phyloP scores from a whole-genome alignment of 2,113 vertebrate genomes.

The Apteryx mantelli region DNA sequence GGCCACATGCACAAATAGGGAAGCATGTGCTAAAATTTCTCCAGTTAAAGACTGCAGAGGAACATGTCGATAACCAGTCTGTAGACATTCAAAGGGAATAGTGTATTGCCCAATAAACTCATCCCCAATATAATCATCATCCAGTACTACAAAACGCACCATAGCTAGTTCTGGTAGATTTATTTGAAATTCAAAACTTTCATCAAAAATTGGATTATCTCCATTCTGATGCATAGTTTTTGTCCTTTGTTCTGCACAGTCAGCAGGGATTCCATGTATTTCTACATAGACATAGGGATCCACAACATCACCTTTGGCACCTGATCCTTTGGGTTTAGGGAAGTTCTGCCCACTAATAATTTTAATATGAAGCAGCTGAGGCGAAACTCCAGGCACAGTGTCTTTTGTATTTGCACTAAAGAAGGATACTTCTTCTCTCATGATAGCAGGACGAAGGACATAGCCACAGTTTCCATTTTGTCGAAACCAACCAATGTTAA shows the following conservation, averaged over 20 bases:
- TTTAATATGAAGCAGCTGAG: conserved; percentile 96
- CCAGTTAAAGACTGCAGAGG: conserved; percentile 94
- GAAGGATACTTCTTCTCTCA: conserved; percentile 97
- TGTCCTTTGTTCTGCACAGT: conserved; percentile 96
- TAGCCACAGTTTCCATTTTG: conserved; percentile 98
- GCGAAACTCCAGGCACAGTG: conserved; percentile 95
- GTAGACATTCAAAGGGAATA: conserved; percentile 97
- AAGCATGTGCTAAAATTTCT: conserved; percentile 89
- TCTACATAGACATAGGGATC: conserved; percentile 98
- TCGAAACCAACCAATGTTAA: conserved; percentile 97
- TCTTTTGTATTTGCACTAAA: conserved; percentile 98
- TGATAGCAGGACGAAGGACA: conserved; percentile 94
- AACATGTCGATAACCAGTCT: conserved; percentile 94
- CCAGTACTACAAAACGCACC: conserved; percentile 96
- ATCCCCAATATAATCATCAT: conserved; percentile 97
- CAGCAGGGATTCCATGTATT: conserved; percentile 96
- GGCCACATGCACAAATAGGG: conserved; percentile 95
- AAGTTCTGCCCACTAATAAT: conserved; percentile 98
- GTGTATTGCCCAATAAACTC: conserved; percentile 98
- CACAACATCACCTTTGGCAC: conserved; percentile 96
- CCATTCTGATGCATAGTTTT: conserved; percentile 96
- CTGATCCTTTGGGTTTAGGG: conserved; percentile 97
- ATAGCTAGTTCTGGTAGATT: conserved; percentile 96
- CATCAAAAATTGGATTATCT: conserved; percentile 95
- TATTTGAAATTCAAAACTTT: conserved; percentile 98